Evolutionary conservation across 1,140 invertebrate species (phyloP).

Genomic region (Nomia melanderi): DNA sequence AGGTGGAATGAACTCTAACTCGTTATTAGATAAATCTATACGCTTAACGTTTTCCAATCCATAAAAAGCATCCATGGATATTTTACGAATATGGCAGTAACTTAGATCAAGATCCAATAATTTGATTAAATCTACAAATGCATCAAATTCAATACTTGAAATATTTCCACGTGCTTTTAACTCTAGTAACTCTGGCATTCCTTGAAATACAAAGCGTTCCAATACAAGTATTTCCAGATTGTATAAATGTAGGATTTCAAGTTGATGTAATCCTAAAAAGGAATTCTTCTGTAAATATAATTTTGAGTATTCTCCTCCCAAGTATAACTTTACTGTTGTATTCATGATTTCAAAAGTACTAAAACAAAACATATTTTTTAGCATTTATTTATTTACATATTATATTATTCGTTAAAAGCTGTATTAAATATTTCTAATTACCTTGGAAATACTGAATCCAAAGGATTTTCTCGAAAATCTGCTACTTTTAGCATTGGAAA

Average conservation of each 20-base stretch:
- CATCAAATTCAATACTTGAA: conserved; percentile 84
- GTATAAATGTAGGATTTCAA: conserved; percentile 81
- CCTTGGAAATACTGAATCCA: conserved; percentile 84
- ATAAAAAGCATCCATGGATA: conserved; percentile 87
- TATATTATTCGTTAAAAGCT: conserved; percentile 12
- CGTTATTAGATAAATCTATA: conserved; percentile 85
- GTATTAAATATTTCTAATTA: conserved; percentile 52
- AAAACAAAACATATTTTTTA: conserved; percentile 34
- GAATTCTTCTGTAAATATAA: conserved; percentile 83
- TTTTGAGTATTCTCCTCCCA: conserved; percentile 81
- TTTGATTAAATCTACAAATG: conserved; percentile 83
- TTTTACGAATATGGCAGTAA: conserved; percentile 83
- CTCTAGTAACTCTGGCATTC: conserved; percentile 81
- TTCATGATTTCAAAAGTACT: conserved; percentile 88
- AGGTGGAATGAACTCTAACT: conserved; percentile 82
- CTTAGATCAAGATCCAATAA: conserved; percentile 83
- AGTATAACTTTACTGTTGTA: conserved; percentile 82
- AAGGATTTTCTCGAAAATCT: conserved; percentile 86
- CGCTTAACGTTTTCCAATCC: conserved; percentile 82
- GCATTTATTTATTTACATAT: background rate
- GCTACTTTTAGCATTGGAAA: conserved; percentile 84
- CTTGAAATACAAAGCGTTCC: conserved; percentile 83
- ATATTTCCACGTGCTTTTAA: conserved; percentile 83
- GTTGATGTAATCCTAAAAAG: conserved; percentile 83
- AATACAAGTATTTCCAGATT: conserved; percentile 83